phyloP scores from a whole-genome alignment of 2,888 invertebrate genomes.

The Ichneumon xanthorius region DNA sequence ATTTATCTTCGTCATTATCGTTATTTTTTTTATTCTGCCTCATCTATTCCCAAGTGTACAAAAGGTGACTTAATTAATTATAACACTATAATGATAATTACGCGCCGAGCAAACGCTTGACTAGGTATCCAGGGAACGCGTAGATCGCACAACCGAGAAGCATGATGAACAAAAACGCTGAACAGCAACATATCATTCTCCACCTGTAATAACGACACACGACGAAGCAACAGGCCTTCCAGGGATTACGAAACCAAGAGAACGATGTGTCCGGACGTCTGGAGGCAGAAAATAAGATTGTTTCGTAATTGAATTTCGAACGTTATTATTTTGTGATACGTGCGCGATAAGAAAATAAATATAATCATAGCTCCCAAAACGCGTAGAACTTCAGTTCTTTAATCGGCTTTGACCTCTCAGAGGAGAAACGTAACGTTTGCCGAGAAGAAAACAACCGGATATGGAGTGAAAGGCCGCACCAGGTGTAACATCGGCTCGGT shows the following conservation, averaged over 20 bases:
- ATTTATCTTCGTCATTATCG: constrained; percentile 4
- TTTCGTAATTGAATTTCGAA: constrained; percentile 37
- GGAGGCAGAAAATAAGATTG: constrained; percentile 74
- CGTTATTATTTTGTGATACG: not conserved
- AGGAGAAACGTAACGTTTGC: constrained; percentile 49
- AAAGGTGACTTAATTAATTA: constrained; percentile 15
- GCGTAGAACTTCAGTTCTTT: constrained; percentile 26
- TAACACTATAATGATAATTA: constrained; percentile 66
- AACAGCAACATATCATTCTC: constrained; percentile 82
- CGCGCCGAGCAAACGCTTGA: constrained; percentile 84
- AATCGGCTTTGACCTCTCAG: constrained; percentile 39
- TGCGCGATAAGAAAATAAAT: not conserved
- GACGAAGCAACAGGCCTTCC: constrained; percentile 84
- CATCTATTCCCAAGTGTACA: not conserved
- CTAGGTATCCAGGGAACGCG: constrained; percentile 85
- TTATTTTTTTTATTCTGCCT: constrained; percentile 27
- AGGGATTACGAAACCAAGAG: constrained; percentile 87
- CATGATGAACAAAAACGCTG: constrained; percentile 79
- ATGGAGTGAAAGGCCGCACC: constrained; percentile 48
- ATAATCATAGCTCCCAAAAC: constrained; percentile 25
- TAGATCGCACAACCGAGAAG: constrained; percentile 84
- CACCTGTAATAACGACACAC: constrained; percentile 84
- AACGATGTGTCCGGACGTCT: constrained; percentile 89
- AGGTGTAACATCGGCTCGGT: constrained; percentile 54
- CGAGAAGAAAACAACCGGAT: constrained; percentile 38